A percentile compares a stretch with the other conserved stretches of the same genome.
Conservation (phyloP, 2,888 invertebrate species). For the Euclidia mi region DNA sequence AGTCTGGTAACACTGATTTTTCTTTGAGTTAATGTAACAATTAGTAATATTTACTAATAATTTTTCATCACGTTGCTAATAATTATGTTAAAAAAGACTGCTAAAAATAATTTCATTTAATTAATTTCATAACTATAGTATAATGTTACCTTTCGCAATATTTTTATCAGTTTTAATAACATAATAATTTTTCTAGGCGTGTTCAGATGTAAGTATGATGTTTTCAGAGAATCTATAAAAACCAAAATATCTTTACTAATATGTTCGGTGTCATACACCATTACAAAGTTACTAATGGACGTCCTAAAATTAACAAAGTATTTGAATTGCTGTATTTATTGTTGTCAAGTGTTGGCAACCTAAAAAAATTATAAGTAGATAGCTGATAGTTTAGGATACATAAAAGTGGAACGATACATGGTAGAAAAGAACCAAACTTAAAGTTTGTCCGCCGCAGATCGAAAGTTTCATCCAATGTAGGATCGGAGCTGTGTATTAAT, state of each 20-base stretch:
- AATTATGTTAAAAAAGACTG: constrained; percentile 27
- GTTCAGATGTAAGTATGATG: constrained; percentile 32
- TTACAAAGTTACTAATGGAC: too few relatives aligned
- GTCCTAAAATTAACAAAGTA: too few relatives aligned
- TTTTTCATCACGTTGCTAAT: constrained; percentile 18
- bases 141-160: not conserved
- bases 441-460: too few relatives aligned
- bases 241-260: not conserved
- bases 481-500: too few relatives aligned
- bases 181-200: constrained; percentile 25
- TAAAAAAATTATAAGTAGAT: too few relatives aligned
- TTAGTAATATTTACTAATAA: constrained; percentile 29
- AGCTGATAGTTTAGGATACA: too few relatives aligned
- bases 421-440: too few relatives aligned
- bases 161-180: constrained; percentile 23
- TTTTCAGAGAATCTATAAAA: not conserved
- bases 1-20: constrained; percentile 32
- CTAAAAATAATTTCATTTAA: constrained; percentile 7
- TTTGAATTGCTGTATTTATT: too few relatives aligned
- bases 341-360: too few relatives aligned
- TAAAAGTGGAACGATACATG: too few relatives aligned
- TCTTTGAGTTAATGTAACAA: constrained; percentile 22
- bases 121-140: not conserved
- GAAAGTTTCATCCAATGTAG: too few relatives aligned
- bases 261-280: not conserved